These are phyloP conservation scores for Eledona agricola DNA, from an alignment of 2,888 invertebrate genomes.

Conservation along the genomic window DNA sequence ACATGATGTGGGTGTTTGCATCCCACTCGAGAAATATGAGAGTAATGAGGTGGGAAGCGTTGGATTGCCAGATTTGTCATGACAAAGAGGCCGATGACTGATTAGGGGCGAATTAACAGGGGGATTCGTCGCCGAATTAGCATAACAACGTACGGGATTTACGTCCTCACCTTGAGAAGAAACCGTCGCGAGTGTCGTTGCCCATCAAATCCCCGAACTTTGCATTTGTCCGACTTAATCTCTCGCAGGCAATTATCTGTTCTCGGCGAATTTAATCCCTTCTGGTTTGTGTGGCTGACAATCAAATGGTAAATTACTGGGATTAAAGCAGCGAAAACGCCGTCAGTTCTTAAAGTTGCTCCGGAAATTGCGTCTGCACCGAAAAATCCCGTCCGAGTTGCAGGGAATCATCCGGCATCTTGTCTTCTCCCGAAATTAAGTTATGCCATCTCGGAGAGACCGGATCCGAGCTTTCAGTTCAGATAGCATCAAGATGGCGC, in stretches of 20 bases:
- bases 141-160: conserved; percentile 8
- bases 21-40: conserved; percentile 11
- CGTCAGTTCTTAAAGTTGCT: neutral
- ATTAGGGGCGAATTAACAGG: conserved; percentile 5
- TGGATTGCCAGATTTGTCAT: too few relatives aligned
- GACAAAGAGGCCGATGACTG: too few relatives aligned
- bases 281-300: conserved; percentile 2
- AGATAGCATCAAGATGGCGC: too few relatives aligned
- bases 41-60: conserved; percentile 8
- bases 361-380: neutral
- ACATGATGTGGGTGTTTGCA: conserved; percentile 11
- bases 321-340: conserved; percentile 1
- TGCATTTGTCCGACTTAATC: too few relatives aligned
- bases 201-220: too few relatives aligned
- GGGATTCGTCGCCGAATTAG: neutral
- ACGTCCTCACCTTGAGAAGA: conserved; percentile 4
- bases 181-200: too few relatives aligned
- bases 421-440: too few relatives aligned
- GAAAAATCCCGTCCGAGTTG: neutral
- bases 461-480: too few relatives aligned
- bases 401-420: too few relatives aligned
- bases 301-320: conserved; percentile 1
- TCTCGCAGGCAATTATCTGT: conserved; percentile 2
- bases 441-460: too few relatives aligned
- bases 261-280: conserved; percentile 1